phyloP scores from a whole-genome alignment of 1,140 invertebrate genomes.

The Plutomurus gul region DNA sequence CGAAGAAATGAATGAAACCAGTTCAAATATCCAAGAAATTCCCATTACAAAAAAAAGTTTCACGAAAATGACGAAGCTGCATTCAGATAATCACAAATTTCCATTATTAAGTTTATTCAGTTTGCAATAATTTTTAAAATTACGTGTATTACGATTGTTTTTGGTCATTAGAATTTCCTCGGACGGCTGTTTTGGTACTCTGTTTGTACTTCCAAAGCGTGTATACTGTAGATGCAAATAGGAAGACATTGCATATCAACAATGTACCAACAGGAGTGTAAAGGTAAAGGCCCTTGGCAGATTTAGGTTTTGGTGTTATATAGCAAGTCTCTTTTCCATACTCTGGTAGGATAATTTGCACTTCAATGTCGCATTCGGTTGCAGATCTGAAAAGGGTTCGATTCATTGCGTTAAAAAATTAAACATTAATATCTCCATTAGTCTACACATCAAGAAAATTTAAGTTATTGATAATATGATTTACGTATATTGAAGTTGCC shows the following conservation, averaged over 20 bases:
- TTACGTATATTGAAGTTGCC: not conserved
- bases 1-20: conserved; percentile 61
- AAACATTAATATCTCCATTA: not conserved
- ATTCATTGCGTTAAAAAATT: not conserved
- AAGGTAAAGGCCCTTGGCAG: conserved; percentile 71
- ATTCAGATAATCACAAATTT: not conserved
- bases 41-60: conserved; percentile 75
- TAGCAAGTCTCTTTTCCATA: conserved; percentile 43
- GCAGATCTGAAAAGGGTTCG: not conserved
- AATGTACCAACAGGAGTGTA: conserved; percentile 72
- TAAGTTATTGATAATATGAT: not conserved
- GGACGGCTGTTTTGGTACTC: not conserved
- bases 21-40: conserved; percentile 74
- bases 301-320: conserved; percentile 54
- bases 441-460: not conserved
- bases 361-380: conserved; percentile 19
- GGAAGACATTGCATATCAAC: conserved; percentile 69
- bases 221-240: conserved; percentile 70
- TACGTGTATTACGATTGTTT: not conserved
- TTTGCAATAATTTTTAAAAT: not conserved
- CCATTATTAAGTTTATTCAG: not conserved
- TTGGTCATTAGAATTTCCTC: not conserved
- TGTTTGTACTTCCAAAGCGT: not conserved
- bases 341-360: not conserved
- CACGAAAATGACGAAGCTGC: conserved; percentile 60